Evolutionary conservation across 2,888 invertebrate genomes (phyloP).

Genomic region (Lordiphosa fenestrarum): DNA sequence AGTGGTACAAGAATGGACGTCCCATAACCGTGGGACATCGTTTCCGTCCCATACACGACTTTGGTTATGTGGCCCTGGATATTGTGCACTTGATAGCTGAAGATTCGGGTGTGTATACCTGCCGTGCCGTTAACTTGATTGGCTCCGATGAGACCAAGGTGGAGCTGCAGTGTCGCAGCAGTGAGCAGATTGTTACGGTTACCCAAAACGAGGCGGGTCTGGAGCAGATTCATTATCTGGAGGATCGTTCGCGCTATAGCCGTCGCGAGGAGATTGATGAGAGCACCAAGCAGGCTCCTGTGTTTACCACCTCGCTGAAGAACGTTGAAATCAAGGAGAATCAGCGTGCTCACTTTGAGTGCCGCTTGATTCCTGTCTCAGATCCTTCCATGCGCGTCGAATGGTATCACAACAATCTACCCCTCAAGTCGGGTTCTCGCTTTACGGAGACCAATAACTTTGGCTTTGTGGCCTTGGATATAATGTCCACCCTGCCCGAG

Average conservation of each 20-base stretch:
- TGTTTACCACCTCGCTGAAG: slow-evolving; percentile 95
- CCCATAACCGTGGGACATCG: slow-evolving; percentile 96
- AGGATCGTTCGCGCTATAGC: slow-evolving; percentile 90
- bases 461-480: slow-evolving; percentile 97
- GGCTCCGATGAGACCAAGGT: slow-evolving; percentile 94
- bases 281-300: slow-evolving; percentile 93
- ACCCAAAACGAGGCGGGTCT: slow-evolving; percentile 94
- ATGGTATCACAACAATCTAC: slow-evolving; percentile 96
- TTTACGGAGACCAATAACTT: slow-evolving; percentile 98
- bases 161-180: slow-evolving; percentile 86
- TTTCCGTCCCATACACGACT: slow-evolving; percentile 98
- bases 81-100: slow-evolving; percentile 97
- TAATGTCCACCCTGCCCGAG: slow-evolving; percentile 96
- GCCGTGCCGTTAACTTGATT: slow-evolving; percentile 93
- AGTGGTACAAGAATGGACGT: slow-evolving; percentile 97
- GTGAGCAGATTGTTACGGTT: slow-evolving; percentile 90
- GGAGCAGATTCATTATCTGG: slow-evolving; percentile 93
- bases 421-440: slow-evolving; percentile 95
- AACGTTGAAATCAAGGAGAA: slow-evolving; percentile 96
- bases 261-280: slow-evolving; percentile 89
- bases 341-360: slow-evolving; percentile 96
- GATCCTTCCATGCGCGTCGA: slow-evolving; percentile 96
- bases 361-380: slow-evolving; percentile 95
- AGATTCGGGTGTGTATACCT: slow-evolving; percentile 96
- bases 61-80: slow-evolving; percentile 98